Percentiles rank a stretch among this genome's conserved stretches.
Evolutionary conservation across 2,888 invertebrate genomes (phyloP).

Genomic region (Galerucella calmariensis): DNA sequence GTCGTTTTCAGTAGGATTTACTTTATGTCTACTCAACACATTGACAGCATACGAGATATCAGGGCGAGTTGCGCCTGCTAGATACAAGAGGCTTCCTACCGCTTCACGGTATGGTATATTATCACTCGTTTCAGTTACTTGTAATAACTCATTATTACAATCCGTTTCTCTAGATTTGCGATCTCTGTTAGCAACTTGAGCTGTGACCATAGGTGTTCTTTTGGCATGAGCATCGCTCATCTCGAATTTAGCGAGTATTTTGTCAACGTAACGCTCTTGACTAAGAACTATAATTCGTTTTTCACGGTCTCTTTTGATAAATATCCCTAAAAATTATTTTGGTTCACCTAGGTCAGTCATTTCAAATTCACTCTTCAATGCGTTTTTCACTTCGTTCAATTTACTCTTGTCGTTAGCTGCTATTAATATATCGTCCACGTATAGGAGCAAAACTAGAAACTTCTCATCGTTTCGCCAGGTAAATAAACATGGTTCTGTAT

Average conservation of each 20-base stretch:
- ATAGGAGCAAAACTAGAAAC: too few relatives aligned
- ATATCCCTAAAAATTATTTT: neutral
- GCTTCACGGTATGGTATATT: constrained; percentile 43
- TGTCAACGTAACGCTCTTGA: constrained; percentile 25
- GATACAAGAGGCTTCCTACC: constrained; percentile 46
- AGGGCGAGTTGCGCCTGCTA: constrained; percentile 40
- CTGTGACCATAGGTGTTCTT: constrained; percentile 40
- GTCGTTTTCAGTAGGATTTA: constrained; percentile 23
- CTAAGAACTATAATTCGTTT: constrained; percentile 1
- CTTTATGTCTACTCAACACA: constrained; percentile 15
- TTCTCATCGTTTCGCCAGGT: too few relatives aligned
- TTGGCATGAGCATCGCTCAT: constrained; percentile 17
- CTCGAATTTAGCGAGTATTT: constrained; percentile 26
- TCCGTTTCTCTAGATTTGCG: constrained; percentile 16
- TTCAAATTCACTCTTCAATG: constrained; percentile 19
- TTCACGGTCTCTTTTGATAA: neutral
- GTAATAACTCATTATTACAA: neutral
- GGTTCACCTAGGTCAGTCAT: constrained; percentile 16
- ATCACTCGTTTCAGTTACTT: constrained; percentile 1
- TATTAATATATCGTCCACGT: too few relatives aligned
- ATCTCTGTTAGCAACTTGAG: constrained; percentile 40
- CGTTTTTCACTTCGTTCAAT: too few relatives aligned
- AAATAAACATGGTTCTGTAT: too few relatives aligned
- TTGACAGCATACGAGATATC: constrained; percentile 39
- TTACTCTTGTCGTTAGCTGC: too few relatives aligned